phyloP scores from a whole-genome alignment of 2,113 vertebrate genomes.

The Morone chrysops region DNA sequence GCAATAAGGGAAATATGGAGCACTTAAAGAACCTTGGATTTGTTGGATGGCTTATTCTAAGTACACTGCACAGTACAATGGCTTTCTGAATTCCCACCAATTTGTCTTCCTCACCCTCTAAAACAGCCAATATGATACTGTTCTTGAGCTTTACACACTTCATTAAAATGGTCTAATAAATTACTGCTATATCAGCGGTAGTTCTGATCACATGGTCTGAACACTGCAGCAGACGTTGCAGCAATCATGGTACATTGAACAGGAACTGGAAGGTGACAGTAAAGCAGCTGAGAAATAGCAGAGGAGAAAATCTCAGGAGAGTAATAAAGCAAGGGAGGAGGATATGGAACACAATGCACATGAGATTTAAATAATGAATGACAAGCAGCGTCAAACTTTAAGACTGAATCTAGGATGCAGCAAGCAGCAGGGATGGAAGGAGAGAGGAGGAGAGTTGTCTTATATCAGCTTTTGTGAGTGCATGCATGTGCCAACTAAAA shows the following conservation, averaged over 20 bases:
- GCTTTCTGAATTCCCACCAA: not conserved
- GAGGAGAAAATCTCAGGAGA: conserved; percentile 12
- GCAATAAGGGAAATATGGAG: not conserved
- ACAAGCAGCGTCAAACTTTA: conserved; percentile 65
- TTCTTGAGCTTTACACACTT: not conserved
- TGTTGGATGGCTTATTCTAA: not conserved
- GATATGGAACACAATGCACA: conserved; percentile 9
- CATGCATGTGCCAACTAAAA: not conserved
- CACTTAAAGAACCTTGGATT: not conserved
- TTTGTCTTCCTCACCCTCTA: not conserved
- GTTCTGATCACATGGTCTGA: not conserved
- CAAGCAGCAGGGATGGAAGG: conserved; percentile 9
- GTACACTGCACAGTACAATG: not conserved
- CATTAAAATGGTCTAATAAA: not conserved
- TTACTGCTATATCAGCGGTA: not conserved
- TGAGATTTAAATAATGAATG: conserved; percentile 63
- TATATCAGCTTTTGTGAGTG: not conserved
- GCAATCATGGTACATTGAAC: not conserved
- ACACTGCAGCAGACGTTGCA: not conserved
- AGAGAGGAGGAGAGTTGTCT: not conserved
- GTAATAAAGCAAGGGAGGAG: not conserved
- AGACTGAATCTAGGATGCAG: conserved; percentile 51
- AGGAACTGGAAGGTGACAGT: not conserved
- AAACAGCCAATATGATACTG: not conserved
- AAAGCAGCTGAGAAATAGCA: not conserved